Conservation (phyloP, 2,113 vertebrate genomes). For the Leptocoma aspasia region DNA sequence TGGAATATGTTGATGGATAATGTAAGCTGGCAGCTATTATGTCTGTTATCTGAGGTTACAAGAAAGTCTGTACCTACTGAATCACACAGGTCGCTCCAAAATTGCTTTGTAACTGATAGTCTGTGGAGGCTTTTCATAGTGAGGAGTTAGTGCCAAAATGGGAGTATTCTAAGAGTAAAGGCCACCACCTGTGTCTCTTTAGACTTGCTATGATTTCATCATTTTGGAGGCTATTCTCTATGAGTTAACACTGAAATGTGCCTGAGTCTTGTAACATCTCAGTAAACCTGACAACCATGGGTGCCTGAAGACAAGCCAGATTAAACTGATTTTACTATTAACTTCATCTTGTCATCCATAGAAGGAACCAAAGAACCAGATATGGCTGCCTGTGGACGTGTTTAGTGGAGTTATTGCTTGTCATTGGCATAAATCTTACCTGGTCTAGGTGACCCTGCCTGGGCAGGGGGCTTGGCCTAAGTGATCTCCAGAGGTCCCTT, state of each 20-base stretch:
- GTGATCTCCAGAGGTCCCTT: background rate
- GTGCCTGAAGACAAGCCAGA: background rate
- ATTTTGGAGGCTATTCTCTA: background rate
- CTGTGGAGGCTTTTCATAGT: background rate
- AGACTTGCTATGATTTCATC: background rate
- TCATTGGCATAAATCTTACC: background rate
- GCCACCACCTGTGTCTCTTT: background rate
- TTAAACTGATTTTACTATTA: background rate
- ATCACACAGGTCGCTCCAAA: background rate
- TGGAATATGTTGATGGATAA: background rate
- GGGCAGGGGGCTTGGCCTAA: background rate
- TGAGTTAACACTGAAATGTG: background rate
- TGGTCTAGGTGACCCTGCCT: background rate
- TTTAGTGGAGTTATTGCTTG: background rate
- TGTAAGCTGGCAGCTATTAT: background rate
- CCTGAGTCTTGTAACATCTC: background rate
- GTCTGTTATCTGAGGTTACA: background rate
- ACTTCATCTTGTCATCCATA: background rate
- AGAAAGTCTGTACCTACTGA: background rate
- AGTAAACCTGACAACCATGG: background rate
- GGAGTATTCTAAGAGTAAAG: background rate
- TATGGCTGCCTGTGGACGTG: background rate
- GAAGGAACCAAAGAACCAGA: background rate
- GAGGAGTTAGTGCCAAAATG: background rate
- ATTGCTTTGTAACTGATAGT: background rate